Evolutionary conservation across 1,140 invertebrate genomes (phyloP), one percentile per base, ranked within the genome.

Genomic region (Eufriesea mexicana): DNA sequence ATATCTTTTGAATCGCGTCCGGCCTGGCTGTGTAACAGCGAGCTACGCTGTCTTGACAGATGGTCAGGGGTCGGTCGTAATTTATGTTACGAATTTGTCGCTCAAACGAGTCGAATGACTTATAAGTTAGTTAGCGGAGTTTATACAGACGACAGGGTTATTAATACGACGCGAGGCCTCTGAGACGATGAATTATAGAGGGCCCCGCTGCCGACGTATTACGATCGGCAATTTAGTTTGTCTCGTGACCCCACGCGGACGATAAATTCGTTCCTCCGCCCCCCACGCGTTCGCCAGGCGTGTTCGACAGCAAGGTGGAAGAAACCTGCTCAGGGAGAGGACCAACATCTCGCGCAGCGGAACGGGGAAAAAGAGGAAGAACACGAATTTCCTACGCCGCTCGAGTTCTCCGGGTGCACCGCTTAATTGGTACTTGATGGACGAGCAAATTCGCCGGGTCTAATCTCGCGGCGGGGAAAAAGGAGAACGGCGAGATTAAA

Each of bases 21-120:
- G 79, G n/a, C 57, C 59, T 51, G 55, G 59, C 47, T 80, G 66
- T 80, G 66, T 59, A 25, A 25, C 49, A 25, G 51, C n/a, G 42
- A 7, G 51, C 23, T 45, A 45, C 54, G 51, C 35, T 12, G 54
- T 23, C 49, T 64, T 59, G 72, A 71, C 64, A 73, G 64, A 35
- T 54, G 74, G 59, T 88, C 83, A 75, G 78, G 82, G 75, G 79
- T 87, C 79, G 73, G 71, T 62, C 68, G 51, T 84, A 81, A 88
- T 88, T 87, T 81, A 84, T 45, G 49, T 76, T 59, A 42, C 67
- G 51, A 88, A 87, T 88, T 77, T 87, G 57, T 87, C 83, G 62
- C 71, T 76, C 72, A 67, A 81, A 79, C 67, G 61, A 84, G 64
- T 84, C 71, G 73, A 84, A 78, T 77, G 74, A 77, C 81, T 77